Evolutionary conservation across 2,113 vertebrate genomes (phyloP), one percentile per base, ranked within the genome.

Genomic region (Ancistrus triradiatus): DNA sequence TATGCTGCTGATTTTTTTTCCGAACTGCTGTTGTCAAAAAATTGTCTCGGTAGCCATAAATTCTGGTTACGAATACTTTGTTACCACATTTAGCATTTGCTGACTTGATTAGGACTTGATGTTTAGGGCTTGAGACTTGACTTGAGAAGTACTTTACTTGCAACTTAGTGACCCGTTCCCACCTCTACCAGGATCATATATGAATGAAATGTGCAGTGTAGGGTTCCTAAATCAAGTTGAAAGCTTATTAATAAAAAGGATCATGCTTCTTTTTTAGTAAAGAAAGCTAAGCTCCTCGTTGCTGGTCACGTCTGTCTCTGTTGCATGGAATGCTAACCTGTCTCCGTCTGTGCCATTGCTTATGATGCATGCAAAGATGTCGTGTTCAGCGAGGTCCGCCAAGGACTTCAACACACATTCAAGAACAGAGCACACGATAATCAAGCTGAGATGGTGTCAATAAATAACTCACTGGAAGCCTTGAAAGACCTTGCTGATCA

Each of bases 351-450:
- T 76, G 78, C 75, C 75, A 70, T 44, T 72, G 80, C 73, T 81
- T 66, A 75, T 75, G 25, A 72, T 13, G 70, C 78, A 80, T 83
- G 80, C 78, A 72, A 22, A 77, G 68, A 72, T 70, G 62, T 68
- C 68, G 64, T 81, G 78, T 81, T 85, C 80, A 82, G 81, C 82
- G 82, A 82, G 80, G 80, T 85, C 75, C 70, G 9, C 27, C 21
- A 63, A 68, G 53, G 17, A 22, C 27, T 46, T 33, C 25, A 13
- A 17, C 9, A 42, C 14, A 6, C 6, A 42, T 42, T n/a, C n/a
- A 2, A 13, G 35, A 38, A 38, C 11, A 7, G 11, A 2, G 2
- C 6, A 38, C 7, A 38, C 11, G 3, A 6, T 38, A 38, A n/a
- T 38, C 2, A 3, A 11, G 4, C 10, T 38, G 2, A 38, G 35